Evolutionary conservation across 2,888 invertebrate genomes (phyloP).

Genomic region (Drosophila kuntzei): DNA sequence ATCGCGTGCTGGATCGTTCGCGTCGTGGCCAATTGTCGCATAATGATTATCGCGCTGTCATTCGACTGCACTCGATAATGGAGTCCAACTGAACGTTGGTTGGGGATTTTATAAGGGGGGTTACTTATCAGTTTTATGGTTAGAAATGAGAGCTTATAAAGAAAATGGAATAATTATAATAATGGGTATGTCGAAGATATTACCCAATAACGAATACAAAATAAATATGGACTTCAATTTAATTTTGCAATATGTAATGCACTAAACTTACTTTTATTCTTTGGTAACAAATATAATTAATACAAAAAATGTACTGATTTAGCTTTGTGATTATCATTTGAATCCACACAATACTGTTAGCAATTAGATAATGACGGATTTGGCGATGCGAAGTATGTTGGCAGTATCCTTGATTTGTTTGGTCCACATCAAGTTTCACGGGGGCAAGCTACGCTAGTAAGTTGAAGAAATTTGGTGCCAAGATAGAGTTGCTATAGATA

Average conservation of each 20-base stretch:
- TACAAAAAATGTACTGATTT: conserved; percentile 36
- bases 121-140: conserved; percentile 22
- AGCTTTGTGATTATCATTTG: conserved; percentile 14
- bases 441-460: conserved; percentile 14
- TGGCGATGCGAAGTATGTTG: conserved; percentile 24
- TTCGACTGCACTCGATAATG: conserved; percentile 77
- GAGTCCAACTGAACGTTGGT: conserved; percentile 45
- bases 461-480: conserved; percentile 27
- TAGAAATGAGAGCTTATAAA: conserved; percentile 34
- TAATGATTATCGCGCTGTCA: conserved; percentile 83
- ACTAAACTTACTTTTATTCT: conserved; percentile 54
- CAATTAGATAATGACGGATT: conserved; percentile 2
- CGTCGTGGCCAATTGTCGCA: conserved; percentile 83
- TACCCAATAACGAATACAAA: conserved; percentile 60
- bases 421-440: conserved; percentile 16
- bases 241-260: conserved; percentile 43
- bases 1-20: conserved; percentile 79
- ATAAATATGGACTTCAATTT: conserved; percentile 44
- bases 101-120: background rate
- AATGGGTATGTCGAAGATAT: conserved; percentile 57
- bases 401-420: conserved; percentile 32
- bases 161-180: conserved; percentile 18
- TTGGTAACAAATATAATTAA: conserved; percentile 52
- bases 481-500: conserved; percentile 8
- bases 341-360: conserved; percentile 21